A percentile compares a stretch with the other conserved stretches of the same genome.
These are phyloP conservation scores for human DNA, from an alignment of 2,113 vertebrate species.

Conservation along the genomic window DNA sequence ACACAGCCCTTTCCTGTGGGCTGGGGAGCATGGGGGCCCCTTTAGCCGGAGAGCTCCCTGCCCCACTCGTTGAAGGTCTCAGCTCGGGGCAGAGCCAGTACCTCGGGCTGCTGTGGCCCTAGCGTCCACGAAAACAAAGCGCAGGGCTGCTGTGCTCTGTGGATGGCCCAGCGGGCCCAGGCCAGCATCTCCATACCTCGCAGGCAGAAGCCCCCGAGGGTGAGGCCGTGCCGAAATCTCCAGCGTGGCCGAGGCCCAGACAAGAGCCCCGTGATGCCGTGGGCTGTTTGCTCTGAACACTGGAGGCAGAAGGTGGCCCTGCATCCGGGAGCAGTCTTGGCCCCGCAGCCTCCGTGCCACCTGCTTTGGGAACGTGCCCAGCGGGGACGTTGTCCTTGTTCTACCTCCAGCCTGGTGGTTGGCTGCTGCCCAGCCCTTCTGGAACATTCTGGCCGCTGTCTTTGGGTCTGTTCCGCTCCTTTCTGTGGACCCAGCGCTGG, in stretches of 20 bases:
- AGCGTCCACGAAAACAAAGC: neutral
- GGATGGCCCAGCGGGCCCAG: too few relatives aligned
- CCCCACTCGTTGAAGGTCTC: neutral
- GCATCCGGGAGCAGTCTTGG: too few relatives aligned
- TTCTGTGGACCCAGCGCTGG: neutral
- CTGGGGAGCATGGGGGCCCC: fast-evolving
- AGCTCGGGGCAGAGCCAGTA: too few relatives aligned
- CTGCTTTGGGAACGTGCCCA: neutral
- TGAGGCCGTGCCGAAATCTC: too few relatives aligned
- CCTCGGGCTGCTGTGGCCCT: fast-evolving
- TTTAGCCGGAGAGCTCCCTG: fast-evolving
- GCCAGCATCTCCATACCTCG: neutral
- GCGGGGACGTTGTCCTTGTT: neutral
- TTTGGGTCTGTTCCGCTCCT: neutral
- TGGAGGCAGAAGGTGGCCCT: too few relatives aligned
- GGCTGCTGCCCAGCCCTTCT: neutral
- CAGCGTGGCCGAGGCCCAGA: neutral
- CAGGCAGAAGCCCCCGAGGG: neutral
- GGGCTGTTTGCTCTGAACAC: too few relatives aligned
- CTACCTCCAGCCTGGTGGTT: neutral
- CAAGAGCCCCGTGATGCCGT: neutral
- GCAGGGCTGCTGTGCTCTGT: too few relatives aligned
- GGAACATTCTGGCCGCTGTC: neutral
- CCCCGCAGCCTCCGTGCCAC: neutral
- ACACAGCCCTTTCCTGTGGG: neutral